phyloP scores from a whole-genome alignment of 2,888 invertebrate species.

The Sclerodermus sp. region DNA sequence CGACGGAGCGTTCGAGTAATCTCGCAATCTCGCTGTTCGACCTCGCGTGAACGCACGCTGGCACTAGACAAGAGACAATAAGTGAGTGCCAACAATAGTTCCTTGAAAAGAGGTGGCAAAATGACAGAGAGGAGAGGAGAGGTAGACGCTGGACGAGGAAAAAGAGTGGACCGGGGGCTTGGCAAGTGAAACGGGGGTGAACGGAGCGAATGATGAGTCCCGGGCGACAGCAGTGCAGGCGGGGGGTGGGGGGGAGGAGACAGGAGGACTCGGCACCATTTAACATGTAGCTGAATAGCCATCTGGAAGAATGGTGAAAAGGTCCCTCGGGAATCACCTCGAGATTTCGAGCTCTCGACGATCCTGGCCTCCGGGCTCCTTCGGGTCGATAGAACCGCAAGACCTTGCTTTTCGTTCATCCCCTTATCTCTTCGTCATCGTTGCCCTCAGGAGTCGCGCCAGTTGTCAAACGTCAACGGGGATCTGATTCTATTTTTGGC shows the following conservation, averaged over 20 bases:
- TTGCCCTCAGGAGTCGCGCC: too few relatives aligned
- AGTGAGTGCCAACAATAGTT: constrained; percentile 29
- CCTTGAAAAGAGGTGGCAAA: constrained; percentile 22
- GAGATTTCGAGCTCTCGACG: constrained; percentile 20
- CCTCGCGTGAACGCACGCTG: background rate
- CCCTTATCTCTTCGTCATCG: too few relatives aligned
- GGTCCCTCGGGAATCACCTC: constrained; percentile 25
- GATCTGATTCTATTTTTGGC: too few relatives aligned
- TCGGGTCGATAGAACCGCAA: constrained; percentile 18
- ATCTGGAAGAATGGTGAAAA: constrained; percentile 42
- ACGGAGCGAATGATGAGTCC: constrained; percentile 43
- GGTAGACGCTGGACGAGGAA: background rate
- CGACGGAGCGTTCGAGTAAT: too few relatives aligned
- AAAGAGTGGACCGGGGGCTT: background rate
- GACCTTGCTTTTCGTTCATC: background rate
- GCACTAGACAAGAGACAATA: constrained; percentile 24
- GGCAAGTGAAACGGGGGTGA: constrained; percentile 25
- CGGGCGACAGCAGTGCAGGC: constrained; percentile 17
- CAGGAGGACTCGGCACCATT: constrained; percentile 35
- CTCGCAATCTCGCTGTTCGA: too few relatives aligned
- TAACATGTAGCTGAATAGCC: constrained; percentile 49
- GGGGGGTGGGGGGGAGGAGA: constrained; percentile 21
- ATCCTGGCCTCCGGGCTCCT: constrained; percentile 14
- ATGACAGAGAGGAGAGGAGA: constrained; percentile 14
- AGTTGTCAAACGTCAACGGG: too few relatives aligned